Base-by-base conservation (phyloP, 2,888 invertebrate species). In the Parelbella ahira region DNA sequence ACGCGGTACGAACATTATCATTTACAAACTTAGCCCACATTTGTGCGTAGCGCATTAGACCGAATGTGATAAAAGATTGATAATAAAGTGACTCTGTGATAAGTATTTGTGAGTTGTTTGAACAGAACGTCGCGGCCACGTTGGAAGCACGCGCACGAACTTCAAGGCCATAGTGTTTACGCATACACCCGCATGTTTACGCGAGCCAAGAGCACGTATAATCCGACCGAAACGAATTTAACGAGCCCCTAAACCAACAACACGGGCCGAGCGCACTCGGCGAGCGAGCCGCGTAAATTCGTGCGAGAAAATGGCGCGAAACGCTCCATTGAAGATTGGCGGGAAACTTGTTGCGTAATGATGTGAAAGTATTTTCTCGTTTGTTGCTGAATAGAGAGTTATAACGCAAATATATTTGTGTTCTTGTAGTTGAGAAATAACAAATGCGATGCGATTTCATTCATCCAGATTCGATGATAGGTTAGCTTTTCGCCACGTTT, bases 111-210 rank as follows among this genome's bases (percentile, higher is more conserved):
- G 63, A 57, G 62, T 60, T 70, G 69, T 73, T 76, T 70, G 74
- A 61, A 61, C 63, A 63, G 63, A 56, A 50, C 54, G 50, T 54
- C 51, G 56, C 56, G 55, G 48, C 59, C 58, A 61, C 58, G 63
- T 59, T 53, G 52, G 58, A 44, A 64, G 69, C 71, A 68, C 66
- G 72, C 73, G 71, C 74, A 63, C 62, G 56, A 51, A 56, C 59
- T 55, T 66, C 86, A 86, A 86, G 86, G 86, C 77, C 80, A 78
- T 74, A 73, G 75, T 82, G 73, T 82, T 82, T 76, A 79, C 82
- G 68, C 74, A 60, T 58, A 70, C 69, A 63, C 70, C 72, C 74
- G 70, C 74, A 70, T 74, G 71, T 77, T 72, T 77, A 78, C 78
- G 59, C 54, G 64, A 65, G 56, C 52, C 56, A 62, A 47, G 45